Conservation (phyloP, 2,888 invertebrate species). For the Ectemnius continuus region DNA sequence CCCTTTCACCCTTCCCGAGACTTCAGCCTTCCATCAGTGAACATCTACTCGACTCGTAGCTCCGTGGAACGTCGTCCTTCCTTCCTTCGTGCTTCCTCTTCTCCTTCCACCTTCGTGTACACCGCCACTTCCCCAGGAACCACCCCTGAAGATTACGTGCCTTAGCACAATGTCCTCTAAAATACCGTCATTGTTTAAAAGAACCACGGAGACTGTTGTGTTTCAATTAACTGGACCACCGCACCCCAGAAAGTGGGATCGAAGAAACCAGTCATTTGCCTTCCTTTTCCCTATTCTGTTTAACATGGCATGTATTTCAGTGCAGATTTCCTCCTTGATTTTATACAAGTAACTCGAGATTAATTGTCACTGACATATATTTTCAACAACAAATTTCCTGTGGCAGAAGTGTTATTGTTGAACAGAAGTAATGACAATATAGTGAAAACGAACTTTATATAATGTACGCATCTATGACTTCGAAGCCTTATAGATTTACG, state of each 20-base stretch:
- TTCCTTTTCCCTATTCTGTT: too few species aligned
- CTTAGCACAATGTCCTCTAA: conserved; percentile 62
- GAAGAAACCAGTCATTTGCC: background rate
- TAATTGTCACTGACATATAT: too few species aligned
- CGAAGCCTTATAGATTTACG: too few species aligned
- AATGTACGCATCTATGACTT: too few species aligned
- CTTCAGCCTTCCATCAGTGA: conserved; percentile 62
- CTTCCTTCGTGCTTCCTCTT: conserved; percentile 38
- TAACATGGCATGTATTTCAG: too few species aligned
- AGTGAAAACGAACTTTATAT: background rate
- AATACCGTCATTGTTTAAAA: conserved; percentile 61
- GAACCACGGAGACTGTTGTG: conserved; percentile 41
- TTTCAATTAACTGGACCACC: conserved; percentile 53
- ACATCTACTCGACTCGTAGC: conserved; percentile 54
- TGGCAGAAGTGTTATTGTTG: too few species aligned
- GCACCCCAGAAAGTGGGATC: background rate
- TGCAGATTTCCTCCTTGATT: too few species aligned
- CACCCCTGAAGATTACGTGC: conserved; percentile 61
- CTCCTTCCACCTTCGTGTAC: conserved; percentile 35
- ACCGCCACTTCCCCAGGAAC: conserved; percentile 49
- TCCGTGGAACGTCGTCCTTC: conserved; percentile 39
- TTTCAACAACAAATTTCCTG: too few species aligned
- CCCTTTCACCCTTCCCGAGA: conserved; percentile 58
- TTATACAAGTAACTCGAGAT: too few species aligned
- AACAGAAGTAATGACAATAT: background rate